Evolutionary conservation across 2,888 invertebrate species (phyloP), one percentile per base, ranked within the genome.

Genomic region (Eupithecia subfuscata): DNA sequence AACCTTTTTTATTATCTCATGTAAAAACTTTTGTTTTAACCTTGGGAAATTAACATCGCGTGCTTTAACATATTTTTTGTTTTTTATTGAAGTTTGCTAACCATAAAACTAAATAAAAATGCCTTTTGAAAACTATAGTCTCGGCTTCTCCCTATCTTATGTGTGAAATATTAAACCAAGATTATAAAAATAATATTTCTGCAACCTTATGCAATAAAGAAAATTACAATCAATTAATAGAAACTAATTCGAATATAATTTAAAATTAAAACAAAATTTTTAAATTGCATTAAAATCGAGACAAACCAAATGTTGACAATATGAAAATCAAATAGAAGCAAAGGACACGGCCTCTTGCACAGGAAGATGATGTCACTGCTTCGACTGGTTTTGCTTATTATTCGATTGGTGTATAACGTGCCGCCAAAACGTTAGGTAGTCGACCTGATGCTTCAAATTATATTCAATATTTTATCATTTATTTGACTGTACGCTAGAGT

Each of bases 281-380:
- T n/a, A 14, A 14, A 18, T 11, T 56, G 52, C 52, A 56, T 56
- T 22, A n/a, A 56, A 56, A 56, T 11, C 22, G 52, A 56, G 11
- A 64, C 14, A 6, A 69, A 37, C 37, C 60, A 48, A 73, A n/a
- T 70, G 43, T 45, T 68, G 67, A 65, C 64, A 75, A 75, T 69
- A 74, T 74, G 65, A 74, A 75, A 75, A 78, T 74, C 71, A 75
- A 79, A 79, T 82, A 73, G 52, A 72, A 86, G 85, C 86, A 89
- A 91, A 92, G 91, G 91, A 93, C 91, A 86, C 84, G 90, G 88
- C 89, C 90, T 90, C 89, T 86, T 87, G 86, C 90, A 89, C 91
- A 92, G 92, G 92, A 93, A 91, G 94, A 83, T 94, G 94, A 94
- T 94, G 94, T 94, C 94, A 94, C 91, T 90, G 83, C 85, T 88